Evolutionary conservation across 2,113 vertebrate species (phyloP).

Genomic region (Chamaetylas fuelleborni): DNA sequence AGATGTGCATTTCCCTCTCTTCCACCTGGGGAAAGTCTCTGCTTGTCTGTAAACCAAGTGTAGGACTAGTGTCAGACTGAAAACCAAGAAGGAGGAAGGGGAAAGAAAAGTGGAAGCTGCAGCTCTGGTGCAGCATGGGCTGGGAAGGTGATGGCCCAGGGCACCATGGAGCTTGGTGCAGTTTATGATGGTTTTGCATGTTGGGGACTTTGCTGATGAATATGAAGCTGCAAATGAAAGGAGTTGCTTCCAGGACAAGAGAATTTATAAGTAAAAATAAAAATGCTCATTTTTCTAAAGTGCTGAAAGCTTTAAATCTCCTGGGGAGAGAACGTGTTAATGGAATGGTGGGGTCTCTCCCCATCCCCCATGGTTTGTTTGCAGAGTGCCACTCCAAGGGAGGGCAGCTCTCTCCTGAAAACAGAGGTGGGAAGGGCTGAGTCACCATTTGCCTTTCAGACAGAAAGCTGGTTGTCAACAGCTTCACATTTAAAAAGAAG

Average conservation of each 20-base stretch:
- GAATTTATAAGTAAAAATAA: background rate
- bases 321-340: accelerated
- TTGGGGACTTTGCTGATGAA: background rate
- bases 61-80: background rate
- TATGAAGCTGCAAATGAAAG: background rate
- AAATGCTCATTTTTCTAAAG: background rate
- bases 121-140: background rate
- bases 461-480: background rate
- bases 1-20: background rate
- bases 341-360: background rate
- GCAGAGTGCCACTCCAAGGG: background rate
- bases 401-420: background rate
- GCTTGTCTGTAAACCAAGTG: background rate
- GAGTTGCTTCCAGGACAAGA: background rate
- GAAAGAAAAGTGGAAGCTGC: background rate
- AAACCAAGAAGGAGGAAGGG: background rate
- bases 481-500: background rate
- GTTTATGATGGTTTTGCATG: background rate
- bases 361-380: accelerated
- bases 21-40: background rate
- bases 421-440: background rate
- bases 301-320: background rate
- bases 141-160: background rate
- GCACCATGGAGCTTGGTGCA: background rate
- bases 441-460: background rate